These are phyloP conservation scores for Leucophenga varia DNA, from an alignment of 1,140 invertebrate species.

Conservation along the genomic window DNA sequence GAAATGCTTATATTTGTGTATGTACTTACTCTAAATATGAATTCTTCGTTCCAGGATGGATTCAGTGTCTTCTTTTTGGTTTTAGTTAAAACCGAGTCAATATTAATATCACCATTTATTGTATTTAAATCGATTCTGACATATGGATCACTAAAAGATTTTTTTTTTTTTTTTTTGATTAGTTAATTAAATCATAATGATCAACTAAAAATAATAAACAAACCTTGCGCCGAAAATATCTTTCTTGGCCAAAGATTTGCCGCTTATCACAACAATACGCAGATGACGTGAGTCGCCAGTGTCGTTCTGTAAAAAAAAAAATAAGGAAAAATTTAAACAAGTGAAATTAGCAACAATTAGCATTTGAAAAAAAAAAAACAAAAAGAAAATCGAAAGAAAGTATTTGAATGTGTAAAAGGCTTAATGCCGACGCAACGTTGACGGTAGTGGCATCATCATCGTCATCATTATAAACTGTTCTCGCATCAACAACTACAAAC, in stretches of 20 bases:
- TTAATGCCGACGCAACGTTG: no score
- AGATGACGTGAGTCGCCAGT: slow-evolving; percentile 74
- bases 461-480: no score
- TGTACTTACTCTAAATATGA: slow-evolving; percentile 83
- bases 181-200: no score
- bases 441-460: no score
- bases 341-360: no score
- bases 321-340: slow-evolving; percentile 7
- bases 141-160: slow-evolving; percentile 92
- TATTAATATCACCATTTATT: slow-evolving; percentile 77
- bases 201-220: no score
- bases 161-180: no score
- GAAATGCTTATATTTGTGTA: not conserved
- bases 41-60: slow-evolving; percentile 96
- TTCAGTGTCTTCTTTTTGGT: slow-evolving; percentile 97
- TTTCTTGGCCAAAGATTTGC: slow-evolving; percentile 91
- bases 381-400: no score
- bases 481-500: no score
- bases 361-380: no score
- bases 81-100: slow-evolving; percentile 91
- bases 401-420: no score
- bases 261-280: slow-evolving; percentile 80
- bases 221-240: slow-evolving; percentile 98
- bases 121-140: slow-evolving; percentile 88
- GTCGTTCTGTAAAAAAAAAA: slow-evolving; percentile 65